Percentiles rank a stretch among this genome's conserved stretches.
Evolutionary conservation across 2,113 vertebrate species (phyloP).

Genomic region (Corvus cornix): DNA sequence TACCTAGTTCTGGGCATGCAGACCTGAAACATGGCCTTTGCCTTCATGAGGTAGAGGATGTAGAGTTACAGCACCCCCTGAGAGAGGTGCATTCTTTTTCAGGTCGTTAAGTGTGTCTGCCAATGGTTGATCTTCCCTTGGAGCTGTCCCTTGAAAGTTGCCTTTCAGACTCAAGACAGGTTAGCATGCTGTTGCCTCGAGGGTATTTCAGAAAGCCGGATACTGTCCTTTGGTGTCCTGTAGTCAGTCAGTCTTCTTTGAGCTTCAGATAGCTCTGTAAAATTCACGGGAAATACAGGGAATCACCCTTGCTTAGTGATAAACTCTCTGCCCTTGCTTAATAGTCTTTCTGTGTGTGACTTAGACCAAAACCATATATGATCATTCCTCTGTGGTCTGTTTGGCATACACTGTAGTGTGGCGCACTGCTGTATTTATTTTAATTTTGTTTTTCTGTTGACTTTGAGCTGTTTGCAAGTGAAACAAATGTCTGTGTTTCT

Average conservation of each 20-base stretch:
- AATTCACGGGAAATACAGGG: background rate
- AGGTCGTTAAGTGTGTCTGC: background rate
- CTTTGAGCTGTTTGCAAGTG: background rate
- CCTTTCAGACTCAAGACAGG: background rate
- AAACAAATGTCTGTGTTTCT: background rate
- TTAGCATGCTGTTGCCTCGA: rapidly evolving
- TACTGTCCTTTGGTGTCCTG: background rate
- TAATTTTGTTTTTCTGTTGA: background rate
- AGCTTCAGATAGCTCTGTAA: background rate
- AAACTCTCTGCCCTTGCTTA: background rate
- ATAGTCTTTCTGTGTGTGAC: background rate
- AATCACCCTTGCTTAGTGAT: background rate
- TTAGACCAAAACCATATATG: background rate
- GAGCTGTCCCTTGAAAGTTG: background rate
- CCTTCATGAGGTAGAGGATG: rapidly evolving
- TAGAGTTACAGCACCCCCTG: background rate
- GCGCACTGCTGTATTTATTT: background rate
- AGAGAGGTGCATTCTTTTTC: background rate
- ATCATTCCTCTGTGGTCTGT: background rate
- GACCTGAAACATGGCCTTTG: background rate
- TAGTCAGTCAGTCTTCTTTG: background rate
- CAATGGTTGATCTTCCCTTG: background rate
- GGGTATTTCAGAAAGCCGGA: background rate
- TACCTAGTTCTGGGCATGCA: background rate
- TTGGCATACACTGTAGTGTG: background rate